These are phyloP conservation scores for Hymenochirus boettgeri DNA, from an alignment of 2,113 vertebrate species.

Conservation along the genomic window DNA sequence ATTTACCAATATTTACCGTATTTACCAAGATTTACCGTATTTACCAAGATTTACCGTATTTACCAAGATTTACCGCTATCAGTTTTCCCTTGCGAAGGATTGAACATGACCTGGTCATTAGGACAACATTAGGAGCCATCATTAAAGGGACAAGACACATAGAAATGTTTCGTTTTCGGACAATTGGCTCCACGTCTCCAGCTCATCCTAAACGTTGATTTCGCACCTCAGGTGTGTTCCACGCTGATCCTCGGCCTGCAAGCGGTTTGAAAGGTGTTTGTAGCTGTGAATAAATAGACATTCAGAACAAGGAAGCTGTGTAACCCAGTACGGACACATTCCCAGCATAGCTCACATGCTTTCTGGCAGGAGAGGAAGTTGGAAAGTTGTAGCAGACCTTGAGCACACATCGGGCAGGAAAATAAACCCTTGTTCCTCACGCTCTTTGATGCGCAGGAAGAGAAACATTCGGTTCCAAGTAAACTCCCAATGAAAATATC, in stretches of 20 bases:
- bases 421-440: slow-evolving; percentile 12
- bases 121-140: too few species aligned
- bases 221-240: too few species aligned
- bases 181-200: too few species aligned
- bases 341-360: slow-evolving; percentile 26
- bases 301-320: slow-evolving; percentile 26
- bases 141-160: too few species aligned
- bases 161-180: too few species aligned
- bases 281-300: not conserved
- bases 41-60: too few species aligned
- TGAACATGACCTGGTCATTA: too few species aligned
- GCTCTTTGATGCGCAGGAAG: slow-evolving; percentile 29
- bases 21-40: too few species aligned
- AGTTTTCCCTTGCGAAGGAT: too few species aligned
- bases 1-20: too few species aligned
- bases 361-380: slow-evolving; percentile 28
- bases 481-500: not conserved
- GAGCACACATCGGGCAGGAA: slow-evolving; percentile 8
- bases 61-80: too few species aligned
- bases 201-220: too few species aligned
- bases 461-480: slow-evolving; percentile 11
- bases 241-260: not conserved
- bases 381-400: slow-evolving; percentile 7
- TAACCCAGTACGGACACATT: slow-evolving; percentile 8
- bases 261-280: not conserved